Evolutionary conservation across 2,888 invertebrate species (phyloP).

Genomic region (Coremacera marginata): DNA sequence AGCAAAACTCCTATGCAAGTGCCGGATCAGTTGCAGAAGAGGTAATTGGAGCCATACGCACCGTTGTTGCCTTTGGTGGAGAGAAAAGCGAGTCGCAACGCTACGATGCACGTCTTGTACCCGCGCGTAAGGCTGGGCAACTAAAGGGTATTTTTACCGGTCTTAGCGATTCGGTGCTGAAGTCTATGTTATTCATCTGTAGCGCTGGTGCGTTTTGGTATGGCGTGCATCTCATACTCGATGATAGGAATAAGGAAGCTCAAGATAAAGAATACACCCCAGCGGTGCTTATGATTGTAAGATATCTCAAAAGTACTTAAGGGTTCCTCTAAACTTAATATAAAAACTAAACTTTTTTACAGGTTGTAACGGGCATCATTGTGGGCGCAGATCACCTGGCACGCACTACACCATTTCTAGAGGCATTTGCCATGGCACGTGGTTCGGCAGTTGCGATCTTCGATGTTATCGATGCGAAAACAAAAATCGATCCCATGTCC

Average conservation of each 20-base stretch:
- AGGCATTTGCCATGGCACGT: constrained; percentile 77
- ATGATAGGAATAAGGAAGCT: constrained; percentile 71
- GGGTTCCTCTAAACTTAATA: not conserved
- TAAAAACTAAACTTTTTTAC: not conserved
- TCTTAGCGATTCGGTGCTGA: constrained; percentile 78
- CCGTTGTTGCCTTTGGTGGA: constrained; percentile 83
- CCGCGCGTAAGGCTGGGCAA: constrained; percentile 75
- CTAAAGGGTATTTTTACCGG: constrained; percentile 77
- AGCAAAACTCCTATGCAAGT: constrained; percentile 79
- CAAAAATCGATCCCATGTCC: constrained; percentile 80
- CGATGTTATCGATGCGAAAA: constrained; percentile 79
- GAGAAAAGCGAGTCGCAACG: constrained; percentile 78
- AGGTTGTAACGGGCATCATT: constrained; percentile 77
- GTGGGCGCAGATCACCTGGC: constrained; percentile 82
- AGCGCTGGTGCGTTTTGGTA: constrained; percentile 84
- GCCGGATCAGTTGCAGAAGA: constrained; percentile 84
- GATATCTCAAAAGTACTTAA: not conserved
- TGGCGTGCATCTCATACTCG: constrained; percentile 78
- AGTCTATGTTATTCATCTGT: constrained; percentile 79
- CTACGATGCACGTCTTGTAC: constrained; percentile 68
- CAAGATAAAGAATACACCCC: constrained; percentile 76
- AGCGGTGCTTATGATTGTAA: constrained; percentile 78
- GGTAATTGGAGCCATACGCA: constrained; percentile 78
- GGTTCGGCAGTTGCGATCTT: constrained; percentile 82
- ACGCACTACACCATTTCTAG: constrained; percentile 79